Evolutionary conservation across 2,113 vertebrate species (phyloP).

Genomic region (Podocnemis expansa): DNA sequence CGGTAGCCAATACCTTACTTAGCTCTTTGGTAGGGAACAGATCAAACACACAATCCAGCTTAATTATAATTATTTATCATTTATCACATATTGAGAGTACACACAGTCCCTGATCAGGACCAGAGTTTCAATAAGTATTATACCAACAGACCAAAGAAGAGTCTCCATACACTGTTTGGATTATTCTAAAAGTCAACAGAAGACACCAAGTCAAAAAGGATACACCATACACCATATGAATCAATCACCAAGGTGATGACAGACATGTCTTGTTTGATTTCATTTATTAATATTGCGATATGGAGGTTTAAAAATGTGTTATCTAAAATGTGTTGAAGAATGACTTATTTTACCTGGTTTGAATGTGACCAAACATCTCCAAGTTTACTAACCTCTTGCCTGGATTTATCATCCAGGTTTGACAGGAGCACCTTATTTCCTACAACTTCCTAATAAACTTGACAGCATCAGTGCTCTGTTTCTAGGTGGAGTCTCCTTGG

Average conservation of each 20-base stretch:
- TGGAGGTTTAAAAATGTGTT: neutral
- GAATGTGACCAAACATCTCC: neutral
- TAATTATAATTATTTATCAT: neutral
- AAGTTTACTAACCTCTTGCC: neutral
- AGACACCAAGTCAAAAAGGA: neutral
- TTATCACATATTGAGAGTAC: neutral
- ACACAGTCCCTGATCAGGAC: neutral
- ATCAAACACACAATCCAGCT: neutral
- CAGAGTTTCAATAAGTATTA: neutral
- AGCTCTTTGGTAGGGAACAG: neutral
- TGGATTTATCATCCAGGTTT: neutral
- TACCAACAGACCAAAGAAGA: neutral
- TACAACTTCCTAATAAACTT: neutral
- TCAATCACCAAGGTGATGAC: neutral
- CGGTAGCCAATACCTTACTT: neutral
- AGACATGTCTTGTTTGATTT: neutral
- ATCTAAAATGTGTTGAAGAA: neutral
- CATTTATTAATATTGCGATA: neutral
- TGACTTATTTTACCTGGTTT: neutral
- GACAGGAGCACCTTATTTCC: neutral
- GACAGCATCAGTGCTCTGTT: neutral
- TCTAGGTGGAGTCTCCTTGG: neutral
- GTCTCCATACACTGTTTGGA: neutral
- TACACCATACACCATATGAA: neutral
- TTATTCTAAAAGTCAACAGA: neutral